Percentiles rank a stretch among this genome's conserved stretches.
These are phyloP conservation scores for Stomatorhinus ivindoensis DNA, from an alignment of 2,113 vertebrate species.

Conservation along the genomic window DNA sequence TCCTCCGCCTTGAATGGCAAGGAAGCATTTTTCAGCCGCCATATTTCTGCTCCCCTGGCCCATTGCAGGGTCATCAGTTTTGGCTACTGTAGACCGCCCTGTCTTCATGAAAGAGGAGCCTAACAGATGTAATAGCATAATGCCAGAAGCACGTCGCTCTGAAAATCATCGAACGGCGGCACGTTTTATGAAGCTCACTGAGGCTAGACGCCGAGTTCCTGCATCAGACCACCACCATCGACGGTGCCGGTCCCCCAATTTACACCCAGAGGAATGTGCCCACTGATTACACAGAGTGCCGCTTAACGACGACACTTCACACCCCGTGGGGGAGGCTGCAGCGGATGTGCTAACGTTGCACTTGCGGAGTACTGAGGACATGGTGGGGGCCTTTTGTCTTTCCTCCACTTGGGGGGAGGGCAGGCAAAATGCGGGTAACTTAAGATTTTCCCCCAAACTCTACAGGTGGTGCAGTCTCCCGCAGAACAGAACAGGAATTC, in stretches of 20 bases:
- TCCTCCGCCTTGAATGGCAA: neutral
- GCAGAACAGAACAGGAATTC: constrained; percentile 12
- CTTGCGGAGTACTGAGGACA: neutral
- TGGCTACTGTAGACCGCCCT: neutral
- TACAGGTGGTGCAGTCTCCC: neutral
- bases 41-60: neutral
- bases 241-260: neutral
- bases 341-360: neutral
- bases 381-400: constrained; percentile 36
- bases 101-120: neutral
- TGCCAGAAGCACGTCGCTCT: neutral
- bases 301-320: neutral
- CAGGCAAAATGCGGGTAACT: neutral
- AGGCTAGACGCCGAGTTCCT: neutral
- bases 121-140: neutral
- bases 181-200: neutral
- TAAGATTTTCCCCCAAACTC: neutral
- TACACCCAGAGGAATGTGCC: neutral
- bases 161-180: neutral
- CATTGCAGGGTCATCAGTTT: neutral
- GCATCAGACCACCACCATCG: neutral
- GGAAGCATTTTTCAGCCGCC: neutral
- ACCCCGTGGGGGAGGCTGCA: neutral
- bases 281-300: neutral
- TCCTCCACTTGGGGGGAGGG: neutral